Percentiles rank a stretch among this genome's conserved stretches.
These are phyloP conservation scores for Stigmatopora argus DNA, from an alignment of 2,113 vertebrate species.

Conservation along the genomic window DNA sequence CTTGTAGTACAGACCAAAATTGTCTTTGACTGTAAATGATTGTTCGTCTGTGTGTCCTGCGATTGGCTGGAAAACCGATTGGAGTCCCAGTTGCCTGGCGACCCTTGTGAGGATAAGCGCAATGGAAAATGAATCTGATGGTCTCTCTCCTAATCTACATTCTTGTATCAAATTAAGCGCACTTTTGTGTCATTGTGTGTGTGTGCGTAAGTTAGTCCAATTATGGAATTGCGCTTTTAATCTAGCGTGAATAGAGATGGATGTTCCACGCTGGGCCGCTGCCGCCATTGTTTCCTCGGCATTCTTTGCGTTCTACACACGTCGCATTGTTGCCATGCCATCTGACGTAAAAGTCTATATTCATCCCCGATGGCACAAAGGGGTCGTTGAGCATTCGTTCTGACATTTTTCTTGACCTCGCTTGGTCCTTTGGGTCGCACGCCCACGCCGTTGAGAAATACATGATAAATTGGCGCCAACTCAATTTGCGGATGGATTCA, in stretches of 20 bases:
- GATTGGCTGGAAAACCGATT: no score
- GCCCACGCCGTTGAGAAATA: background rate
- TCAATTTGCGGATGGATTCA: slow-evolving; percentile 11
- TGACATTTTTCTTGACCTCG: slow-evolving; percentile 38
- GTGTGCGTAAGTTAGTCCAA: slow-evolving; percentile 31
- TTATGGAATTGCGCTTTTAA: slow-evolving; percentile 46
- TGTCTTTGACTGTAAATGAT: background rate
- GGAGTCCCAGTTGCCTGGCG: no score
- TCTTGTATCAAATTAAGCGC: background rate
- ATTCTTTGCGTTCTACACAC: slow-evolving; percentile 36
- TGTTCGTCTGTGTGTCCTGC: no score
- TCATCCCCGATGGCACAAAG: slow-evolving; percentile 54
- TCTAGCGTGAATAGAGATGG: slow-evolving; percentile 37
- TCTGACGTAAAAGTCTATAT: slow-evolving; percentile 40
- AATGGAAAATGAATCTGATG: slow-evolving; percentile 16
- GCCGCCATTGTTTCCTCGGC: slow-evolving; percentile 47
- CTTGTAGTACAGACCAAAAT: background rate
- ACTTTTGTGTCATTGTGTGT: background rate
- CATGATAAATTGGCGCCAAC: background rate
- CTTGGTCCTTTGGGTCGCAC: slow-evolving; percentile 22
- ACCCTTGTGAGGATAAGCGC: slow-evolving; percentile 1
- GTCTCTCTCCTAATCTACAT: background rate
- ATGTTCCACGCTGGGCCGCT: slow-evolving; percentile 30
- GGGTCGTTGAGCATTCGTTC: slow-evolving; percentile 48
- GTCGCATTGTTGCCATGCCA: slow-evolving; percentile 58